Evolutionary conservation across 64 coral and sea anemone genomes (phyloP).

Genomic region (Montipora capricornis): DNA sequence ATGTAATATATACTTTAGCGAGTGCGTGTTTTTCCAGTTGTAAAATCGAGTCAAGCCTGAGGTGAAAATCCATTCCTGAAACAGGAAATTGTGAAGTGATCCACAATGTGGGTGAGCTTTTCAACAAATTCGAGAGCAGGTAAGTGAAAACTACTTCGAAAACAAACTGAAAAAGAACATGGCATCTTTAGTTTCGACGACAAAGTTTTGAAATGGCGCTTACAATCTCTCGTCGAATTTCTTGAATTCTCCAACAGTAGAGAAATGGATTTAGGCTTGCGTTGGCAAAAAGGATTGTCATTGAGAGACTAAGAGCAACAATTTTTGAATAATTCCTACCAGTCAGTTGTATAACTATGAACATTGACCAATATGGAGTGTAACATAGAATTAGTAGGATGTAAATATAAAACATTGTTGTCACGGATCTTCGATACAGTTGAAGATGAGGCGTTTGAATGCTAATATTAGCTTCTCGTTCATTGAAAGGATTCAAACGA

Average conservation of each 20-base stretch:
- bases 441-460: slow-evolving; percentile 20
- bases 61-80: too few species aligned
- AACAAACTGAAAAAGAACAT: too few species aligned
- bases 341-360: slow-evolving; percentile 9
- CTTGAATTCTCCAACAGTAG: slow-evolving; percentile 35
- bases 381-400: slow-evolving; percentile 34
- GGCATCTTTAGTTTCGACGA: not conserved
- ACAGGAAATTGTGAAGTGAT: too few species aligned
- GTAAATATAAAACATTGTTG: slow-evolving; percentile 35
- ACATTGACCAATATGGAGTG: slow-evolving; percentile 7
- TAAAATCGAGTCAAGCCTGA: too few species aligned
- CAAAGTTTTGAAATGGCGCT: not conserved
- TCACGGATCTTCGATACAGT: slow-evolving; percentile 20
- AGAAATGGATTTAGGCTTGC: slow-evolving; percentile 21
- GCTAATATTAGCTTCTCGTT: not conserved
- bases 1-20: too few species aligned
- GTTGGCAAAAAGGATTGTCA: slow-evolving; percentile 25
- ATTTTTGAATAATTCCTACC: slow-evolving; percentile 1
- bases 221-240: not conserved
- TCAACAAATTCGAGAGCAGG: too few species aligned
- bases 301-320: slow-evolving; percentile 16
- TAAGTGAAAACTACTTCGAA: too few species aligned
- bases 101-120: too few species aligned
- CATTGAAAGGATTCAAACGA: not conserved
- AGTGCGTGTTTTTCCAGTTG: too few species aligned